These are phyloP conservation scores for Chaetophractus vellerosus DNA, from an alignment of 2,797 vertebrate species.

Conservation along the genomic window DNA sequence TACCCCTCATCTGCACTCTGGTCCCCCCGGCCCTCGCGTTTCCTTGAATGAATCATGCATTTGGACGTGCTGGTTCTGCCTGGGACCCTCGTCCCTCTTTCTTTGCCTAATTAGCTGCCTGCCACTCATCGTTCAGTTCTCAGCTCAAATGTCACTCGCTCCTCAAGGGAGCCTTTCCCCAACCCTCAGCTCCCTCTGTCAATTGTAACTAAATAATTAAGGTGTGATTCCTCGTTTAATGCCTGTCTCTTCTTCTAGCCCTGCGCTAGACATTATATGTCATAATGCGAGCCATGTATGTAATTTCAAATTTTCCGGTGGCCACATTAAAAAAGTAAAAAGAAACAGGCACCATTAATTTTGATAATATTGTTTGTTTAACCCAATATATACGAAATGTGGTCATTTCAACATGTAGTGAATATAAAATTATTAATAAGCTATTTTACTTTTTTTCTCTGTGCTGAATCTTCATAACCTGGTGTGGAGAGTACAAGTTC, in stretches of 20 bases:
- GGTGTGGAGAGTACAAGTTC: background rate
- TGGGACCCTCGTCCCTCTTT: background rate
- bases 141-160: background rate
- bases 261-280: background rate
- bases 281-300: background rate
- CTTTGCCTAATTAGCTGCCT: background rate
- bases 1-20: background rate
- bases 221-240: background rate
- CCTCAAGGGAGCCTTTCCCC: background rate
- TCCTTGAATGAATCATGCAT: background rate
- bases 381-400: background rate
- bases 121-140: background rate
- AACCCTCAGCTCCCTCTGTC: background rate
- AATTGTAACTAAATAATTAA: background rate
- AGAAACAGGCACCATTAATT: background rate
- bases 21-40: fast-evolving
- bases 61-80: background rate
- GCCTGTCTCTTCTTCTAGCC: background rate
- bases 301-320: background rate
- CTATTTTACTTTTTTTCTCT: background rate
- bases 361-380: background rate
- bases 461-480: background rate
- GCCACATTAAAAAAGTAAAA: background rate
- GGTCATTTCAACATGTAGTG: background rate
- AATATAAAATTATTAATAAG: background rate